These are phyloP conservation scores for Stegastes partitus DNA, from an alignment of 2,113 vertebrate species.

Conservation along the genomic window DNA sequence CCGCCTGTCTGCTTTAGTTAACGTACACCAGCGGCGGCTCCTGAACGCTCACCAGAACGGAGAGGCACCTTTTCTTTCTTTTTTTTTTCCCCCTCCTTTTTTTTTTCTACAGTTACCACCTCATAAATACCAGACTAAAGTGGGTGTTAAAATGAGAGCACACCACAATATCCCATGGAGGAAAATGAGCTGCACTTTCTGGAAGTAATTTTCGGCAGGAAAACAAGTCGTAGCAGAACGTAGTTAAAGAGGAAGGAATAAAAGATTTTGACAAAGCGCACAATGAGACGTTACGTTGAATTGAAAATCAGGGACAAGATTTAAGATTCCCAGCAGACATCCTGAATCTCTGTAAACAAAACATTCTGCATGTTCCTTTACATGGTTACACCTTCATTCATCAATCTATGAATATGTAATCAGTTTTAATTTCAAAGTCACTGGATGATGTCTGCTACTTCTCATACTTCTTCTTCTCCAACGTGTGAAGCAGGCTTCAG, in stretches of 20 bases:
- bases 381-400: neutral
- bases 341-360: neutral
- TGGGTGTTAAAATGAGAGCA: conserved; percentile 73
- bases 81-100: too few species aligned
- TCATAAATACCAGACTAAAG: conserved; percentile 78
- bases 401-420: neutral
- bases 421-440: neutral
- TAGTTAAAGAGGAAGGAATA: conserved; percentile 14
- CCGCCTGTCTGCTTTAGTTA: conserved; percentile 63
- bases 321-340: neutral
- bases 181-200: conserved; percentile 43
- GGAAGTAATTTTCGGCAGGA: conserved; percentile 41
- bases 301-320: neutral
- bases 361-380: too few species aligned
- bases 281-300: conserved; percentile 13
- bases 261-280: neutral
- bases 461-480: too few species aligned
- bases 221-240: conserved; percentile 21
- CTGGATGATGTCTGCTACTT: neutral
- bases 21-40: conserved; percentile 52
- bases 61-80: conserved; percentile 42
- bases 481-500: neutral
- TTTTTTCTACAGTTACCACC: conserved; percentile 65
- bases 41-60: conserved; percentile 38
- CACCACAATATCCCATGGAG: conserved; percentile 56